phyloP scores from a whole-genome alignment of 2,113 vertebrate species.

The Eira barbara region DNA sequence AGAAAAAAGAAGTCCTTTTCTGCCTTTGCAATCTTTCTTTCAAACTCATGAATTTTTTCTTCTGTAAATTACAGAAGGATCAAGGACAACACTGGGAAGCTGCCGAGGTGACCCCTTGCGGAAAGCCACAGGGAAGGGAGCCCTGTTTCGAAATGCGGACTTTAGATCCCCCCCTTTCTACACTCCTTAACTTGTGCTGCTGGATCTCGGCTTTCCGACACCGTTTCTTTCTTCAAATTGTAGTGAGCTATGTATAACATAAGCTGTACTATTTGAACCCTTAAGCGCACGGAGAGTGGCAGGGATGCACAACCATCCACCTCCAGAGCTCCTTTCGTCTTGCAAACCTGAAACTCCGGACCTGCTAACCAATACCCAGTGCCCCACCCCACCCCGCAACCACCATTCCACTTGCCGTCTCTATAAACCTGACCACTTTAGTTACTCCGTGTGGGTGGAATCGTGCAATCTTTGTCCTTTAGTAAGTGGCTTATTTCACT shows the following conservation, averaged over 20 bases:
- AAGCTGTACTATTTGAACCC: neutral
- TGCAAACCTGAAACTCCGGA: neutral
- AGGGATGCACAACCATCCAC: neutral
- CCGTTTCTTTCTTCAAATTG: neutral
- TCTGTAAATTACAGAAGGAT: conserved; percentile 3
- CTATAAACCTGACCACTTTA: neutral
- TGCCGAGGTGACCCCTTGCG: neutral
- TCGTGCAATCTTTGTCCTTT: neutral
- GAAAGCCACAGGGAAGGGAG: neutral
- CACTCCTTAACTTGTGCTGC: neutral
- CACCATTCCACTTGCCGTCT: neutral
- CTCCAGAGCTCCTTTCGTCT: neutral
- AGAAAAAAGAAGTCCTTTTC: neutral
- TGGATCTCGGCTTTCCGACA: neutral
- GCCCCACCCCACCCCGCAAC: neutral
- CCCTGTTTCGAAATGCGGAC: neutral
- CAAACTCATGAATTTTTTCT: neutral
- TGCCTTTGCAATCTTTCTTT: conserved; percentile 6
- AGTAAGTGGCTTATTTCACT: neutral
- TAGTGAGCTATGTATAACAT: neutral
- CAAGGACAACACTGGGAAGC: neutral
- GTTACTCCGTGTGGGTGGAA: neutral
- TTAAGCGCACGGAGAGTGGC: neutral
- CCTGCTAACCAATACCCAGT: neutral
- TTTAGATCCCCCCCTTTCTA: neutral